These are phyloP conservation scores for Drosophila imparisetae DNA, from an alignment of 2,888 invertebrate species.

Conservation along the genomic window DNA sequence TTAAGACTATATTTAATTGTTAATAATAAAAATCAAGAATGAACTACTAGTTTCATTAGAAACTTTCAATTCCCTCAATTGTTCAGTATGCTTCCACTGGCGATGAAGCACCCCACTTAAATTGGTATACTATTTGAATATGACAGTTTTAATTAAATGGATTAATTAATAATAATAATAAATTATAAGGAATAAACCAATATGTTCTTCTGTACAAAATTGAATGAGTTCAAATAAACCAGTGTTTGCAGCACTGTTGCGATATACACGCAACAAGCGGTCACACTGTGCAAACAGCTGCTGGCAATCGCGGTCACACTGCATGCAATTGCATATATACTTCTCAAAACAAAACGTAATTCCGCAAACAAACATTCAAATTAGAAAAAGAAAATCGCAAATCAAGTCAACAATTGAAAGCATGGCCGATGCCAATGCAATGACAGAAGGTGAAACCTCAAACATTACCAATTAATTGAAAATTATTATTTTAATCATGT, in stretches of 20 bases:
- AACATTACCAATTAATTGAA: not conserved
- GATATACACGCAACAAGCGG: not conserved
- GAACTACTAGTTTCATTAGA: not conserved
- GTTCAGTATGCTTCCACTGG: too few species aligned
- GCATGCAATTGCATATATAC: not conserved
- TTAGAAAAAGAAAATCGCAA: slow-evolving; percentile 9
- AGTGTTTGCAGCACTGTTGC: slow-evolving; percentile 1
- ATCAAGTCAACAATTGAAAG: slow-evolving; percentile 8
- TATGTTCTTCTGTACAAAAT: not conserved
- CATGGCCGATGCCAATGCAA: slow-evolving; percentile 63
- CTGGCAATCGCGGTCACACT: slow-evolving; percentile 29
- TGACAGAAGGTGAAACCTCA: slow-evolving; percentile 40
- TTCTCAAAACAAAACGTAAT: slow-evolving; percentile 36
- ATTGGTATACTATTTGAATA: too few species aligned
- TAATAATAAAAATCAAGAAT: not conserved
- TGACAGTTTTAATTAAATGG: not conserved
- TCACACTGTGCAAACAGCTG: slow-evolving; percentile 34
- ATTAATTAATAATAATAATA: not conserved
- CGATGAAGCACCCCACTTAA: too few species aligned
- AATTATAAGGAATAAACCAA: not conserved
- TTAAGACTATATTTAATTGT: slow-evolving; percentile 15
- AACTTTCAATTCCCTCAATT: too few species aligned
- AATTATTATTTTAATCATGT: not conserved
- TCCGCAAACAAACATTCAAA: not conserved
- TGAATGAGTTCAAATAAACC: not conserved